Base-by-base conservation (phyloP, 2,888 invertebrate species). In the Macrophya annulata region DNA sequence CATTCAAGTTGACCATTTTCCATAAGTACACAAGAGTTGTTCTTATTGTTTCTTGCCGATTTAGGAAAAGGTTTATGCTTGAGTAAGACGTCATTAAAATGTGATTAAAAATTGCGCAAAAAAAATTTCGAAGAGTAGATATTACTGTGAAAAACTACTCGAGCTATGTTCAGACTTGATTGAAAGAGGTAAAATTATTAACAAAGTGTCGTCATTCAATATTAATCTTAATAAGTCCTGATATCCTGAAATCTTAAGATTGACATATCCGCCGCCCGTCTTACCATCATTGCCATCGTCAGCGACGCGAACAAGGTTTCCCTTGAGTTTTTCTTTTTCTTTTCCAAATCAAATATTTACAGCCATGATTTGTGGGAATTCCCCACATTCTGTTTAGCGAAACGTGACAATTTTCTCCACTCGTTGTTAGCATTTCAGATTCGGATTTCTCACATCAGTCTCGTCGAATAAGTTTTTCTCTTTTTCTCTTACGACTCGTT, bases 221-320 rank as follows among this genome's bases (percentile, higher is more conserved):
- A 74, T 74, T 74, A 55, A 55, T 55, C 37, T 51, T 31, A 51
- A 10, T 10, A 21, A 5, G 9, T 8, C n/a, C 15, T 31, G 31
- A 62, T 45, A 62, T 62, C 40, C 15, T 8, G 21, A 62, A 21
- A 81, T 62, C 59, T 0, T 25, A 12, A 81, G 62, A 81, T 45
- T 40, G 81, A 40, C 81, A 62, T 62, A 62, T 62, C 81, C 43
- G 43, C 25, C 62, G 62, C 37, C 40, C 40, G 43, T 43, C 43
- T 9, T 9, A 51, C 21, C 21, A 62, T 62, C 81, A 81, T 83
- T 83, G 83, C 71, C 83, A 83, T 83, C 68, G 83, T 25, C 65
- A 71, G 45, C 62, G 25, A 83, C 68, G 83, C 83, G 83, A 48
- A 48, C 83, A 83, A 83, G 83, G 83, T 51, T 83, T 71, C 51